Conservation (phyloP, 2,888 invertebrate genomes). For the Agriopis marginaria region DNA sequence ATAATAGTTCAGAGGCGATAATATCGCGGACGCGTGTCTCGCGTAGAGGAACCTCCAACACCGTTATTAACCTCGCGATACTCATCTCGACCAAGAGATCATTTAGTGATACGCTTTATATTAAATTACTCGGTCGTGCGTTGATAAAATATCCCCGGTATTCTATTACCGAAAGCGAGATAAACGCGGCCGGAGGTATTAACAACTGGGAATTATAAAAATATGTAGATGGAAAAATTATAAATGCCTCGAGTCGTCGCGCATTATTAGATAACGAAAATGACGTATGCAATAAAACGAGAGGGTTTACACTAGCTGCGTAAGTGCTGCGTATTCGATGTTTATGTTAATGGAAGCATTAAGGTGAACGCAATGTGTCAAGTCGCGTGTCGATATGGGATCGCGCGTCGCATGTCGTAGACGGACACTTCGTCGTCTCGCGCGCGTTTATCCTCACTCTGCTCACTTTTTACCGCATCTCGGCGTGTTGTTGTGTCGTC, state of each 20-base stretch:
- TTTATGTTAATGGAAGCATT: slow-evolving; percentile 71
- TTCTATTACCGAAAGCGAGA: slow-evolving; percentile 85
- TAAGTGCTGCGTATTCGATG: slow-evolving; percentile 56
- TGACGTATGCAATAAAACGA: slow-evolving; percentile 45
- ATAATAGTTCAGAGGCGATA: slow-evolving; percentile 82
- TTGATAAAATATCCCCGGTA: slow-evolving; percentile 84
- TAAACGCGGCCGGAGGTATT: slow-evolving; percentile 78
- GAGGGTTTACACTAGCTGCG: slow-evolving; percentile 51
- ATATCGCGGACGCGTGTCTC: slow-evolving; percentile 83
- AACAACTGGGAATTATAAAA: slow-evolving; percentile 59
- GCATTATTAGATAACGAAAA: slow-evolving; percentile 37
- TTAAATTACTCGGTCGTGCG: slow-evolving; percentile 86
- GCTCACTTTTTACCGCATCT: slow-evolving; percentile 62
- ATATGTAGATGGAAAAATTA: slow-evolving; percentile 40
- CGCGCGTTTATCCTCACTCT: slow-evolving; percentile 65
- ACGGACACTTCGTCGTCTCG: slow-evolving; percentile 48
- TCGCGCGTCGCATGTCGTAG: slow-evolving; percentile 58
- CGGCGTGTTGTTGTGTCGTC: slow-evolving; percentile 53
- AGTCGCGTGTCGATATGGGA: slow-evolving; percentile 77
- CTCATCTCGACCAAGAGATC: slow-evolving; percentile 81
- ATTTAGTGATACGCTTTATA: slow-evolving; percentile 86
- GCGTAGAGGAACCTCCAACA: slow-evolving; percentile 79
- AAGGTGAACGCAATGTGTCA: slow-evolving; percentile 71
- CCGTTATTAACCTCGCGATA: slow-evolving; percentile 84
- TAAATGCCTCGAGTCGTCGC: slow-evolving; percentile 32